Evolutionary conservation across 1,140 invertebrate genomes (phyloP), one percentile per base, ranked within the genome.

Genomic region (Cydia fagiglandana): DNA sequence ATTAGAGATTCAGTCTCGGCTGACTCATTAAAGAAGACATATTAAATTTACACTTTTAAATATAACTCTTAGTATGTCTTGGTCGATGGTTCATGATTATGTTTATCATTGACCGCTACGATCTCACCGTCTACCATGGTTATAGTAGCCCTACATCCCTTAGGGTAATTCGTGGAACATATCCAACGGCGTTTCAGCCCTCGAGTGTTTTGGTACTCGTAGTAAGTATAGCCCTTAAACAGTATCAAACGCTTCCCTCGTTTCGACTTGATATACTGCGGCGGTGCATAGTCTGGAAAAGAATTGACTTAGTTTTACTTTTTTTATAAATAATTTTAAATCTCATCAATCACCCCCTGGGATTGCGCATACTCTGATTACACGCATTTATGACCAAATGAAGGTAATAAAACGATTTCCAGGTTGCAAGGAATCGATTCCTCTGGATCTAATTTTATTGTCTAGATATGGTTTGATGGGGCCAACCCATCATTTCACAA

Each of bases 141-240:
- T 5, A 70, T 70, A 38, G 74, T 61, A 2, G 53, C 75, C 13
- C 50, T 76, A 53, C 75, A 76, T 1, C 70, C 70, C 13, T n/a
- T 73, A 50, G 53, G 70, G 68, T 64, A 45, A 64, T 76, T 64
- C 5, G 75, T 76, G 64, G 76, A 77, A 41, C 76, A 77, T 17
- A 73, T 64, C 76, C 76, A 77, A 2, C 76, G 50, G 13, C 28
- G 24, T 53, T 75, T 75, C 13, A n/a, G 74, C n/a, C 41, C 73
- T 24, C 30, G 13, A 15, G 1, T 34, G 15, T 0, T 70, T 70
- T 70, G 13, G n/a, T 73, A 53, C 45, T 50, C 73, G 12, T 34
- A 73, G 73, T 50, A 75, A 7, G 74, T 73, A 56, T 75, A 75
- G 10, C 56, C 74, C 20, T 53, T 64, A 5, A 64, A 20, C 1